phyloP scores from a whole-genome alignment of 2,797 vertebrate genomes.

The Coreius guichenoti region DNA sequence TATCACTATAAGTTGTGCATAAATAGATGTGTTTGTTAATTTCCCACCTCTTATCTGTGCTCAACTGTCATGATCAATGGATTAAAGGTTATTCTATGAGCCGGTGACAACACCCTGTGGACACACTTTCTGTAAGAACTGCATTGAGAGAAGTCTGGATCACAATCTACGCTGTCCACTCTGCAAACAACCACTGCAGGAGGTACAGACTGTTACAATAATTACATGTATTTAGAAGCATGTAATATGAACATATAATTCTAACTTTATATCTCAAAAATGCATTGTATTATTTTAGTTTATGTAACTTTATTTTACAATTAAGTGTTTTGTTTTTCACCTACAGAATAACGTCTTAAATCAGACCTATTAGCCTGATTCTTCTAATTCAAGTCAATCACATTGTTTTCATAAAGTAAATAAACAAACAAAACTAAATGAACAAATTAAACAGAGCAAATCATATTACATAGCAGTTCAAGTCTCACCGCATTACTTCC shows the following conservation, averaged over 20 bases:
- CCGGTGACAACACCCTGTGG: conserved; percentile 92
- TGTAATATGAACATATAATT: too few relatives aligned
- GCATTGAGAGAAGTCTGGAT: conserved; percentile 90
- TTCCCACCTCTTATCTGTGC: not conserved
- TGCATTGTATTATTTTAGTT: too few relatives aligned
- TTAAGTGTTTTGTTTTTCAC: not conserved
- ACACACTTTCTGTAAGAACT: conserved; percentile 93
- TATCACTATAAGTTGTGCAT: not conserved
- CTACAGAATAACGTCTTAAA: not conserved
- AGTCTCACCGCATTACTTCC: conserved; percentile 30
- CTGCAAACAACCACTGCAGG: conserved; percentile 90
- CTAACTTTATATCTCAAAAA: too few relatives aligned
- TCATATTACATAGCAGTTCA: not conserved
- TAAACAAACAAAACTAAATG: not conserved
- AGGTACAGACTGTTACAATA: conserved; percentile 73
- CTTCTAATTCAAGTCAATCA: not conserved
- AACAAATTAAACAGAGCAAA: not conserved
- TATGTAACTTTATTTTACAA: too few relatives aligned
- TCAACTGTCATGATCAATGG: not conserved
- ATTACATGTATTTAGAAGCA: not conserved
- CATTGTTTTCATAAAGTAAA: not conserved
- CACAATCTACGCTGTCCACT: conserved; percentile 90
- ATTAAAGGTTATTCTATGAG: conserved; percentile 84
- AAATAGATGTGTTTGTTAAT: not conserved
- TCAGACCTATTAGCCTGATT: not conserved